Conservation (phyloP, 2,888 invertebrate genomes). For the Cryptocheilus praepositus region DNA sequence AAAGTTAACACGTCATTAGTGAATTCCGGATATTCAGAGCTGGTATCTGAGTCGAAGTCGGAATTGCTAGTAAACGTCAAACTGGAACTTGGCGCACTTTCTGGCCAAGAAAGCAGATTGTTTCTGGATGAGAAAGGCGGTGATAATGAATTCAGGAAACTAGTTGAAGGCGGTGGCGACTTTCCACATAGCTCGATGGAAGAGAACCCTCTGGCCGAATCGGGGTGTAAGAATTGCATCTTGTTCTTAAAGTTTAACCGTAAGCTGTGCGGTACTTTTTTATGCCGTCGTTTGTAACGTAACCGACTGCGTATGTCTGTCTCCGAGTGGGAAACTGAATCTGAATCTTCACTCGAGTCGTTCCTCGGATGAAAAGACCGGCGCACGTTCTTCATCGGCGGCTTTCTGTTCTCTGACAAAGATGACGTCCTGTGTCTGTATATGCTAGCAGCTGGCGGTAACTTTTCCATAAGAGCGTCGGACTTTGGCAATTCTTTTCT, state of each 20-base stretch:
- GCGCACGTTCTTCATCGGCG: constrained; percentile 61
- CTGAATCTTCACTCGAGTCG: constrained; percentile 72
- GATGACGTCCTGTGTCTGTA: constrained; percentile 70
- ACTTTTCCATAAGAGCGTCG: constrained; percentile 55
- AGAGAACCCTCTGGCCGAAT: constrained; percentile 64
- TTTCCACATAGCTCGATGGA: constrained; percentile 68
- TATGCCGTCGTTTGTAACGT: constrained; percentile 66
- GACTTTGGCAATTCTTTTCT: constrained; percentile 52
- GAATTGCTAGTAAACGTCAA: constrained; percentile 73
- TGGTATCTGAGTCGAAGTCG: constrained; percentile 71
- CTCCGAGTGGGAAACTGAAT: constrained; percentile 77
- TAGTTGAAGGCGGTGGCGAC: constrained; percentile 78
- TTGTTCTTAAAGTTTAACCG: constrained; percentile 74
- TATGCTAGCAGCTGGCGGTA: constrained; percentile 47
- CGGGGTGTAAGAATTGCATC: constrained; percentile 68
- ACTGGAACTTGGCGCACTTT: constrained; percentile 72
- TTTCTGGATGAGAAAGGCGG: constrained; percentile 74
- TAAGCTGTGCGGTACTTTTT: constrained; percentile 70
- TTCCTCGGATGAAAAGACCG: constrained; percentile 69
- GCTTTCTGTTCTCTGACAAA: constrained; percentile 67
- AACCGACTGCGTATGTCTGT: constrained; percentile 76
- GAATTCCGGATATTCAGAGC: constrained; percentile 74
- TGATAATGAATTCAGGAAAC: constrained; percentile 77
- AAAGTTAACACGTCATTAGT: constrained; percentile 70
- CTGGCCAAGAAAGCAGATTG: constrained; percentile 70